These are phyloP conservation scores for Coregonus ussuriensis DNA, from an alignment of 2,797 vertebrate genomes.

Conservation along the genomic window DNA sequence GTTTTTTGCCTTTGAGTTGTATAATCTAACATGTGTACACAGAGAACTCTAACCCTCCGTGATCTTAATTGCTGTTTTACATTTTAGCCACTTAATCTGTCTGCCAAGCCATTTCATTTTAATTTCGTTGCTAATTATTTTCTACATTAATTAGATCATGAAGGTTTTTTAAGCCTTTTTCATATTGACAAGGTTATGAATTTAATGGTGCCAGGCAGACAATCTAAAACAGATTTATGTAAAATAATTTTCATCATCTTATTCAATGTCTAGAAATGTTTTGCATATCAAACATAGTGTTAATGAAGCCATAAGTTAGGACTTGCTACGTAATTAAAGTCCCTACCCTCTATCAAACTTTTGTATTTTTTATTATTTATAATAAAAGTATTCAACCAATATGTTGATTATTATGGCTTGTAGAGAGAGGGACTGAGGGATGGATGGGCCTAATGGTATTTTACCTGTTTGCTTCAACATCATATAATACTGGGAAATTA, in stretches of 20 bases:
- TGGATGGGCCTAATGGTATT: background rate
- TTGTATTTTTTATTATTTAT: conserved; percentile 8
- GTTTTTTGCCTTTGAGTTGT: conserved; percentile 53
- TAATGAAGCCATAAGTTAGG: conserved; percentile 63
- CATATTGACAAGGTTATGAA: conserved; percentile 69
- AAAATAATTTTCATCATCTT: conserved; percentile 55
- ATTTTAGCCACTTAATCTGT: conserved; percentile 60
- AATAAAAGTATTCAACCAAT: conserved; percentile 26
- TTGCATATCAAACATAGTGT: conserved; percentile 60
- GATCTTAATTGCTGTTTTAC: conserved; percentile 68
- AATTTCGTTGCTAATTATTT: conserved; percentile 71
- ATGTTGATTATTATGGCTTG: conserved; percentile 7
- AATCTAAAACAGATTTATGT: conserved; percentile 61
- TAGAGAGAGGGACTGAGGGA: background rate
- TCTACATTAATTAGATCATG: conserved; percentile 69
- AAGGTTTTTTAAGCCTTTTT: conserved; percentile 62
- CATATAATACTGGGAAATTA: background rate
- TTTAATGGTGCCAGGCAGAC: conserved; percentile 49
- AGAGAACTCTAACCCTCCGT: conserved; percentile 64
- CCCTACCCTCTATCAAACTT: conserved; percentile 2
- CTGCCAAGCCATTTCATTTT: conserved; percentile 14
- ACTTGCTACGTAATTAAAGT: conserved; percentile 56
- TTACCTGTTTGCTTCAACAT: background rate
- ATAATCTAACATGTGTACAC: conserved; percentile 74
- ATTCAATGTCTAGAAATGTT: conserved; percentile 44